phyloP scores from a whole-genome alignment of 2,113 vertebrate genomes.

The Alligator mississippiensis region DNA sequence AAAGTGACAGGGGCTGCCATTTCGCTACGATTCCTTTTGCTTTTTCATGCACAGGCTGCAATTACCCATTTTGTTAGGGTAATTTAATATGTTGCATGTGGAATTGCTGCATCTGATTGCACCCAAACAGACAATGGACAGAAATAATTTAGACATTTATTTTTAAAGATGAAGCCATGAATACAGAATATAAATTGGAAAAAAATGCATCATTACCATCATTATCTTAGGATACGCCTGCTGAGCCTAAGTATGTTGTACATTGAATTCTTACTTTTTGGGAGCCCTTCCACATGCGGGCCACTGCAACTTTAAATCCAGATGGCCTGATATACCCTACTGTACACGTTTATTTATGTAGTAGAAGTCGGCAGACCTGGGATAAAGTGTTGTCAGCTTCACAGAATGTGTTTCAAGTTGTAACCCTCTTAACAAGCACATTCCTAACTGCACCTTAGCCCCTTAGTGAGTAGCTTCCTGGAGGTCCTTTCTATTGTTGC shows the following conservation, averaged over 20 bases:
- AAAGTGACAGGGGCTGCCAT: background rate
- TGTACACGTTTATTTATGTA: slow-evolving; percentile 57
- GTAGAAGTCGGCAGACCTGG: background rate
- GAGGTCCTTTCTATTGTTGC: slow-evolving; percentile 72
- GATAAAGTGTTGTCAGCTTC: slow-evolving; percentile 30
- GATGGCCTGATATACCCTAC: background rate
- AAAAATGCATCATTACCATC: background rate
- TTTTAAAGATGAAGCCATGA: background rate
- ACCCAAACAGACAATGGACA: background rate
- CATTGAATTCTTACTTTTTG: background rate
- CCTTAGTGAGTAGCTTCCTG: slow-evolving; percentile 42
- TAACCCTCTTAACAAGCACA: slow-evolving; percentile 62
- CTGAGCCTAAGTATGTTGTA: background rate
- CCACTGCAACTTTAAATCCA: slow-evolving; percentile 15
- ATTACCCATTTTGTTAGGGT: slow-evolving; percentile 47
- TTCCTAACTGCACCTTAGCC: slow-evolving; percentile 59
- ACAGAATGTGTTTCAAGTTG: slow-evolving; percentile 40
- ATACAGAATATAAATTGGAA: background rate
- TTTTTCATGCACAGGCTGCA: slow-evolving; percentile 25
- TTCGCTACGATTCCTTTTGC: background rate
- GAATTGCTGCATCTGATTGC: slow-evolving; percentile 37
- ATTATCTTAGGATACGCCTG: background rate
- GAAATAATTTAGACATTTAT: background rate
- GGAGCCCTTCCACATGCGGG: background rate
- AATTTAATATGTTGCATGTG: slow-evolving; percentile 38